Conservation (phyloP, 1,140 invertebrate species). For the Saxidomus purpurata region DNA sequence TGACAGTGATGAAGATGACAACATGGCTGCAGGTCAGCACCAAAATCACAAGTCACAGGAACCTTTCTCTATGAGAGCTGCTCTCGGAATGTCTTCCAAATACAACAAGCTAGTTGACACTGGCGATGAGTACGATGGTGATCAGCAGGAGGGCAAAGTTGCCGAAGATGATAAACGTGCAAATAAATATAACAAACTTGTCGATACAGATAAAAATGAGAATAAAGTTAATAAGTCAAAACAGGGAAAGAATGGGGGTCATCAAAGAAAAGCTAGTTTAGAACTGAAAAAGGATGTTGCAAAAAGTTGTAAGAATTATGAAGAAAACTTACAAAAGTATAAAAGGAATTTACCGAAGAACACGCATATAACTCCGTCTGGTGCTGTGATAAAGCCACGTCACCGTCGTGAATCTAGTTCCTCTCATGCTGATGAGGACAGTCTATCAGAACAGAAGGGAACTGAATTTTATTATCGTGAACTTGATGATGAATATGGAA, state of each 20-base stretch:
- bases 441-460: conserved; percentile 71
- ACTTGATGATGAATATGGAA: conserved; percentile 85
- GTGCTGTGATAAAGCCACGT: conserved; percentile 36
- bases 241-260: neutral
- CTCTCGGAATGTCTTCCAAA: conserved; percentile 74
- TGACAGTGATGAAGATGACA: conserved; percentile 28
- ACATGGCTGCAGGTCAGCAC: neutral
- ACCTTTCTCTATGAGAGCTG: conserved; percentile 70
- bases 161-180: conserved; percentile 56
- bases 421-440: conserved; percentile 82
- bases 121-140: conserved; percentile 71
- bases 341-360: conserved; percentile 54
- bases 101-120: conserved; percentile 84
- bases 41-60: conserved; percentile 20
- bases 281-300: conserved; percentile 15
- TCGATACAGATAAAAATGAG: conserved; percentile 84
- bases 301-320: conserved; percentile 11
- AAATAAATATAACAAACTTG: conserved; percentile 60
- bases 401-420: conserved; percentile 78
- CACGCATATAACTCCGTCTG: conserved; percentile 55
- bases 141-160: conserved; percentile 54
- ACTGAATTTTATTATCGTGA: conserved; percentile 83
- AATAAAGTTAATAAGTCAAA: conserved; percentile 73
- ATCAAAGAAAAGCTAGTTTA: conserved; percentile 6
- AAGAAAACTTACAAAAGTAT: conserved; percentile 2